Percentiles rank a stretch among this genome's conserved stretches.
These are phyloP conservation scores for Ennomos erosarius DNA, from an alignment of 2,888 invertebrate genomes.

Conservation along the genomic window DNA sequence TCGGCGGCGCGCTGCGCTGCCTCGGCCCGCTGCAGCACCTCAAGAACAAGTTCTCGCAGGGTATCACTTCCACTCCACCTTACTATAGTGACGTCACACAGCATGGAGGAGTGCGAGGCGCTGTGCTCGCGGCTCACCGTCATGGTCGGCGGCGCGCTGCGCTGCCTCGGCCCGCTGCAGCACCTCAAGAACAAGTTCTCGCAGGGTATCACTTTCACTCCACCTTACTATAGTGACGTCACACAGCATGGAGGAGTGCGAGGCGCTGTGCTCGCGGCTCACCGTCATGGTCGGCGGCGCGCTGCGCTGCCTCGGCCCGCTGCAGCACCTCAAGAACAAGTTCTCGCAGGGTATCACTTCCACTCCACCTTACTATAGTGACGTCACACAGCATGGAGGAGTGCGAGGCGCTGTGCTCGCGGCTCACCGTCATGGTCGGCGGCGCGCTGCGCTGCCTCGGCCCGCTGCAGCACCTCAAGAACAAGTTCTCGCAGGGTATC, in stretches of 20 bases:
- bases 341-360: slow-evolving; percentile 83
- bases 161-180: slow-evolving; percentile 88
- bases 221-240: slow-evolving; percentile 67
- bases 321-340: slow-evolving; percentile 80
- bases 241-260: slow-evolving; percentile 87
- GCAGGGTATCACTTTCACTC: slow-evolving; percentile 80
- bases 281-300: slow-evolving; percentile 91
- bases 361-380: slow-evolving; percentile 66
- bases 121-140: slow-evolving; percentile 90
- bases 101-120: slow-evolving; percentile 91
- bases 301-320: slow-evolving; percentile 87
- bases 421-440: slow-evolving; percentile 90
- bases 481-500: slow-evolving; percentile 82
- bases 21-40: slow-evolving; percentile 89
- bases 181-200: slow-evolving; percentile 70
- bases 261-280: slow-evolving; percentile 88
- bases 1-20: slow-evolving; percentile 89
- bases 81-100: slow-evolving; percentile 74
- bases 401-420: slow-evolving; percentile 88
- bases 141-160: slow-evolving; percentile 89
- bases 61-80: slow-evolving; percentile 52
- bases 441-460: slow-evolving; percentile 88
- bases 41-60: slow-evolving; percentile 84
- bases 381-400: slow-evolving; percentile 83
- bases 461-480: slow-evolving; percentile 84